Conservation (phyloP, 2,113 vertebrate genomes). For the Pyrgilauda ruficollis region DNA sequence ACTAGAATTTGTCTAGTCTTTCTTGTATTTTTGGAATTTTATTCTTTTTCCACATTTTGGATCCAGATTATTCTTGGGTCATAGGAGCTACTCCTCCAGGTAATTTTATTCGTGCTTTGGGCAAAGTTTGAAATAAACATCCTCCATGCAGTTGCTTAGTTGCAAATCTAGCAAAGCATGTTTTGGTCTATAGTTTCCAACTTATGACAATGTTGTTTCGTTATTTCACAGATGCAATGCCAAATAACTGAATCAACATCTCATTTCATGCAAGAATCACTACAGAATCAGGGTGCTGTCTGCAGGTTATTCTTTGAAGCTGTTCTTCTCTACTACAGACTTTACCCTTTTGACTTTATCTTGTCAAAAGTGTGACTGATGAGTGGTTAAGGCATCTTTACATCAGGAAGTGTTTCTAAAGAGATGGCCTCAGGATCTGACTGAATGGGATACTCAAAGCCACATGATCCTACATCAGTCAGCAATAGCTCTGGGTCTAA, state of each 20-base stretch:
- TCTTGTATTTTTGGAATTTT: not conserved
- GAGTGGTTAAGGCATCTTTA: slow-evolving; percentile 26
- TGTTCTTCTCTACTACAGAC: not conserved
- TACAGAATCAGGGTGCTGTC: not conserved
- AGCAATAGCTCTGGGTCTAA: slow-evolving; percentile 21
- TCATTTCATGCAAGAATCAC: not conserved
- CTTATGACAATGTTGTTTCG: not conserved
- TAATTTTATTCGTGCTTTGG: not conserved
- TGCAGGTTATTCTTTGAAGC: not conserved
- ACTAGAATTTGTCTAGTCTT: not conserved
- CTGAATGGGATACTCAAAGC: slow-evolving; percentile 29
- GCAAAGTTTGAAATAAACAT: not conserved
- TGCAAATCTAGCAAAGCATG: not conserved
- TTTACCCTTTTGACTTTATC: not conserved
- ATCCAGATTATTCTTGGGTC: not conserved
- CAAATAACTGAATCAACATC: not conserved
- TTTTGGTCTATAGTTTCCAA: not conserved
- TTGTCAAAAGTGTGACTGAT: slow-evolving; percentile 46
- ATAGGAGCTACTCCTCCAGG: not conserved
- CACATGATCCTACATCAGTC: slow-evolving; percentile 27
- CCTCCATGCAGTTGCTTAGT: not conserved
- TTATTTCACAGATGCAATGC: not conserved
- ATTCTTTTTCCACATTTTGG: not conserved
- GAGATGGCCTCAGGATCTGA: slow-evolving; percentile 12
- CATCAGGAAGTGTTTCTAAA: slow-evolving; percentile 21